phyloP scores from a whole-genome alignment of 2,797 vertebrate species.

The Thaleichthys pacificus region DNA sequence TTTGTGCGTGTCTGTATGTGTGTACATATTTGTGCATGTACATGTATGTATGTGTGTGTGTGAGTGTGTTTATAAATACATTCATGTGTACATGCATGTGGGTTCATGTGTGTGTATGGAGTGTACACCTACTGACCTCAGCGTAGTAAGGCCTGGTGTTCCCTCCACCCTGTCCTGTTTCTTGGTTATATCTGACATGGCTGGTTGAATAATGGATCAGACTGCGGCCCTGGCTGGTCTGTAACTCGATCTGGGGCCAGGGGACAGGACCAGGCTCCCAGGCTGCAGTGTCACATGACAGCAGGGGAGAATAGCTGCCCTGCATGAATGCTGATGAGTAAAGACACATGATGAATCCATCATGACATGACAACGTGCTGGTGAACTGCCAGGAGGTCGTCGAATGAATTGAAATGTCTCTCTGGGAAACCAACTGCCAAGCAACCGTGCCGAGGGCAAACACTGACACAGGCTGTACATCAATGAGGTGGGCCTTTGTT shows the following conservation, averaged over 20 bases:
- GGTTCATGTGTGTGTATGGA: not conserved
- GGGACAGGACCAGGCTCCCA: slow-evolving; percentile 49
- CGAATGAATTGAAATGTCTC: not conserved
- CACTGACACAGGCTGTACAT: no score
- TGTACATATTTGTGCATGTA: slow-evolving; percentile 3
- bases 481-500: not conserved
- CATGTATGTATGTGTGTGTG: slow-evolving; percentile 30
- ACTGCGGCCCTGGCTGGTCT: slow-evolving; percentile 50
- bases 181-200: slow-evolving; percentile 65
- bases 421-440: not conserved
- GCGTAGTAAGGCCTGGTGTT: slow-evolving; percentile 35
- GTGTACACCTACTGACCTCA: slow-evolving; percentile 20
- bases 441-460: no score
- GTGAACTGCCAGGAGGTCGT: not conserved
- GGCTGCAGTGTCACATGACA: slow-evolving; percentile 27
- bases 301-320: not conserved
- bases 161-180: slow-evolving; percentile 28
- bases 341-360: not conserved
- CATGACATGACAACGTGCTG: not conserved
- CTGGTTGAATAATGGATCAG: slow-evolving; percentile 69
- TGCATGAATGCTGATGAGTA: not conserved
- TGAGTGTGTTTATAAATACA: slow-evolving; percentile 1
- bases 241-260: slow-evolving; percentile 59
- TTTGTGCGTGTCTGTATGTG: slow-evolving; percentile 12
- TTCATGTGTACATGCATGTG: slow-evolving; percentile 11